Base-by-base conservation (phyloP, 2,113 vertebrate genomes). In the Epinephelus moara region DNA sequence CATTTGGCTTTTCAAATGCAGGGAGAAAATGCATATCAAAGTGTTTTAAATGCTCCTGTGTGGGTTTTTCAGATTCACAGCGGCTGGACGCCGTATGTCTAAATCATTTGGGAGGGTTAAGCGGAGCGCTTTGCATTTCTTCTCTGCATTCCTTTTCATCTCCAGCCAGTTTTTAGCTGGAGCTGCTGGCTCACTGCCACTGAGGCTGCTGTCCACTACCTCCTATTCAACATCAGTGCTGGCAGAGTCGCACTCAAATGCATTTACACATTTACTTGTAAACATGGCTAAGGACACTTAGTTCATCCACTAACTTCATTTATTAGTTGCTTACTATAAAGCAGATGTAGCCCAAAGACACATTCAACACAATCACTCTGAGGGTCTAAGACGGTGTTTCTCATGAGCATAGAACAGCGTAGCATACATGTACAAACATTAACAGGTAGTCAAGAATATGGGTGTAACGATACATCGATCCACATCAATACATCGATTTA, bases 51-150 rank as follows among this genome's bases (percentile, higher is more conserved):
- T 14, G 45, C 55, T 64, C 67, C 55, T 18, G 3, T 59, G 84
- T 79, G 84, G 23, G 15, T 82, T 61, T 37, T 47, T 70, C 11
- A 57, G 23, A 33, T 63, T 70, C 50, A 25, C 33, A 18, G 60
- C 40, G 2, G 55, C 67, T 69, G 33, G 73, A 72, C 53, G 40
- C 33, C 13, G 57, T 14, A 63, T 74, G 64, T 76, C 76, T 37
- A 80, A 85, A 56, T 85, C 85, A 67, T 85, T 74, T 74, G 70
- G 62, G 85, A 75, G 77, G 77, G 71, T 91, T 90, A 67, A 76
- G 56, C 56, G 17, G 68, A 80, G 63, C 3, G 4, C 67, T 84
- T 80, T 82, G 61, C 56, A 50, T 89, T 90, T 85, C 73, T 69
- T 76, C 67, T 75, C 25, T 67, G 53, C 21, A 8, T 78, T 79